A percentile compares a stretch with the other conserved stretches of the same genome.
phyloP scores from a whole-genome alignment of 2,113 vertebrate genomes.

The Motacilla tschutschensis region DNA sequence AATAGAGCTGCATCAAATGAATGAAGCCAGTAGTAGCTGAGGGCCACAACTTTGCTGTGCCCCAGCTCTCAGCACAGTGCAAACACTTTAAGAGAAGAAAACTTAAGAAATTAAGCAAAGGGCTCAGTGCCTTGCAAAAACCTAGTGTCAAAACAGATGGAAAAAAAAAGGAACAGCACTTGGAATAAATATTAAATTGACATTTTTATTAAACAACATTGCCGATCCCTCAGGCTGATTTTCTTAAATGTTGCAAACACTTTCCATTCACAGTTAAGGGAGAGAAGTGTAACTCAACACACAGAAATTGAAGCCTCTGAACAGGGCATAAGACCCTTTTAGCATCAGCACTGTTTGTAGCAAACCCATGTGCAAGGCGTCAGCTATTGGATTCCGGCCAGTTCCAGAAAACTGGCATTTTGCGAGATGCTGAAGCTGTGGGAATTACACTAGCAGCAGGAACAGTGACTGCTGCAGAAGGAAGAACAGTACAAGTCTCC shows the following conservation, averaged over 20 bases:
- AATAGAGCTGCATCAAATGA: neutral
- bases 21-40: neutral
- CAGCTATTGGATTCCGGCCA: constrained; percentile 8
- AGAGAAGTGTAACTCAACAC: neutral
- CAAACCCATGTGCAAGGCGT: neutral
- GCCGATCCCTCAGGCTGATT: neutral
- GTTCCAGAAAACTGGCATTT: constrained; percentile 4
- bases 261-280: neutral
- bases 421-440: neutral
- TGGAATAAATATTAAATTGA: neutral
- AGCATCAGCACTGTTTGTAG: neutral
- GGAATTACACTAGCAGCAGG: constrained; percentile 38
- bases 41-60: neutral
- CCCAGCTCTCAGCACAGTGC: neutral
- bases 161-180: neutral
- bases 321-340: neutral
- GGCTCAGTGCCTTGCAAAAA: neutral
- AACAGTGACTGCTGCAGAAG: constrained; percentile 42
- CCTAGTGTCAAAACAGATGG: neutral
- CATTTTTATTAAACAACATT: neutral
- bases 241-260: neutral
- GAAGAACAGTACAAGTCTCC: constrained; percentile 12
- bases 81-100: neutral
- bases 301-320: neutral
- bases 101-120: neutral